Base-by-base conservation (phyloP, 2,888 invertebrate genomes). In the Hyposoter didymator region DNA sequence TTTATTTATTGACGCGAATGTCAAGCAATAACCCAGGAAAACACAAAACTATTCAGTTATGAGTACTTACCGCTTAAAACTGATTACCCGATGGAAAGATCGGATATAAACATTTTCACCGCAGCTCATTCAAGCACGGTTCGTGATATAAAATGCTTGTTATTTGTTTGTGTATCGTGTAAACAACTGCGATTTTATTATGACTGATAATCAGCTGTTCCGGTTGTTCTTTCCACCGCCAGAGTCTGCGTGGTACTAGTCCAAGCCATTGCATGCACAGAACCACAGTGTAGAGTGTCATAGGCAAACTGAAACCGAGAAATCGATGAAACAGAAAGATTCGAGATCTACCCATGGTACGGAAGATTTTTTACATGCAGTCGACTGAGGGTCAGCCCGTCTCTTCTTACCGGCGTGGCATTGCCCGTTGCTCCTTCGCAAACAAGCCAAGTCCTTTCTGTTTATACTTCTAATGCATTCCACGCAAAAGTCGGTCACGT, bases 61-160 rank as follows among this genome's bases (percentile, higher is more conserved):
- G 47, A 62, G 66, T 67, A 22, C 75, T 73, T 80, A 70, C 85
- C 67, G 70, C 76, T 75, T 6, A 52, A 67, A 67, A 83, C 35
- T 82, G 79, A 83, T 83, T 66, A 76, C 49, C 14, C 66, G 28
- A 19, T 47, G 35, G 17, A 52, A n/a, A 52, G 5, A 49, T n/a
- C 14, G n/a, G 6, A 14, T 49, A 64, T 81, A 22, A 62, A 74
- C 81, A 82, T 85, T 72, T 79, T 78, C 64, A 39, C 8, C 28
- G 49, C 43, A 45, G 22, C 10, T n/a, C 14, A 28, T 64, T 3
- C 28, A 47, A 32, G 32, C 69, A 81, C 69, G 79, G 78, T 62
- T 59, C 12, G 22, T 39, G 49, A 4, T 47, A 19, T 32, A 55
- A 55, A 52, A 55, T 39, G 0, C 0, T 14, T 39, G 17, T 59